A percentile compares a stretch with the other conserved stretches of the same genome.
These are phyloP conservation scores for Melanotaenia pygmaea DNA, from an alignment of 2,797 vertebrate genomes.

Conservation along the genomic window DNA sequence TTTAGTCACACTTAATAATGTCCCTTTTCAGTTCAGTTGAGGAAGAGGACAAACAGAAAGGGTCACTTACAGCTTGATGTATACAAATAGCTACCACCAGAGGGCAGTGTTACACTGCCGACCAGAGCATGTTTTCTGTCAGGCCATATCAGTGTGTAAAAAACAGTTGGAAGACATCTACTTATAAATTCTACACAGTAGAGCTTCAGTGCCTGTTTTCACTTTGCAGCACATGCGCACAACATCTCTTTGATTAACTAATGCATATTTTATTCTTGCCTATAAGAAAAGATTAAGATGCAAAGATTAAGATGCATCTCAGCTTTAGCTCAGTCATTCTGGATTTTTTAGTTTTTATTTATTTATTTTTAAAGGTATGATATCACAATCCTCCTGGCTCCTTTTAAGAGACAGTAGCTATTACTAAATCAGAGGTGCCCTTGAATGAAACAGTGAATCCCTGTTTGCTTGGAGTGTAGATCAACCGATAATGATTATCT, in stretches of 20 bases:
- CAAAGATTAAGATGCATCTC: not conserved
- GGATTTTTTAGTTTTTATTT: slow-evolving; percentile 4
- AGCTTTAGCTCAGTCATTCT: slow-evolving; percentile 15
- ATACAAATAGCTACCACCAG: slow-evolving; percentile 40
- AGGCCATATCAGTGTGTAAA: not conserved
- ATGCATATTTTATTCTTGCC: not conserved
- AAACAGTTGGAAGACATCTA: not conserved
- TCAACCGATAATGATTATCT: not conserved
- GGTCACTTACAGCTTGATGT: not conserved
- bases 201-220: not conserved
- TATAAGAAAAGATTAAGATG: not conserved
- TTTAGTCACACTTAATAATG: not conserved
- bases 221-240: not conserved
- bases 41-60: not conserved
- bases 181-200: not conserved
- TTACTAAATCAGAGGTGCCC: slow-evolving; percentile 7
- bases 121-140: not conserved
- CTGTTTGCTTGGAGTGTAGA: slow-evolving; percentile 2
- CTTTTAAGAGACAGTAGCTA: slow-evolving; percentile 1
- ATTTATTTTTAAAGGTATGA: slow-evolving; percentile 1
- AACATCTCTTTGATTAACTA: not conserved
- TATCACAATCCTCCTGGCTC: slow-evolving; percentile 42
- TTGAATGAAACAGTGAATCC: slow-evolving; percentile 22
- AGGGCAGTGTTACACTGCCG: slow-evolving; percentile 45
- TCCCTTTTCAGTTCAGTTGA: not conserved